Evolutionary conservation across 2,797 vertebrate genomes (phyloP), one percentile per base, ranked within the genome.

Genomic region (Chanos chanos): DNA sequence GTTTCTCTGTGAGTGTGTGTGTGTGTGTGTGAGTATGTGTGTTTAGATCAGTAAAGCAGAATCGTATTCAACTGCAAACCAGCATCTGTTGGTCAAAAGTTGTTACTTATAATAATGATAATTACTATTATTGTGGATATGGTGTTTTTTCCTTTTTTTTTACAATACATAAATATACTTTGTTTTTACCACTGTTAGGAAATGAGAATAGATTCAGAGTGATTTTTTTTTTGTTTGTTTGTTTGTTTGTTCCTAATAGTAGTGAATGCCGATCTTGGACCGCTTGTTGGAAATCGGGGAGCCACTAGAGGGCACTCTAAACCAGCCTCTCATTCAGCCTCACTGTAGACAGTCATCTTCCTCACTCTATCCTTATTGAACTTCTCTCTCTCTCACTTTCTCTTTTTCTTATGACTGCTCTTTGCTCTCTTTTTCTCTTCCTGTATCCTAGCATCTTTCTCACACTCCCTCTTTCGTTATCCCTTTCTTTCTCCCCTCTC

Each of bases 41-140:
- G 34, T 15, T 31, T 76, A 77, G 83, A 85, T 85, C 81, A 83
- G 68, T 70, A 52, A 74, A 79, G 83, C 77, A 66, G 68, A 64
- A 60, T 80, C 53, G 76, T 85, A 78, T 77, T 83, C 78, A 74
- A 77, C 57, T 66, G 70, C 77, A 82, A 81, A 80, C 59, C 76
- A 79, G 63, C 78, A 79, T 77, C 71, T 79, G 73, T 81, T 75
- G 69, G 74, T 85, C 83, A 66, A 75, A 66, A 72, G 58, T 70
- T 73, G 64, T 73, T 72, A 51, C 81, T 84, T 77, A 71, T 71
- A 77, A 66, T 83, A 83, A 80, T 80, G 69, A 81, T 83, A 56
- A 74, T 76, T 66, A 68, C 63, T 77, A 79, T 84, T 55, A 68
- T 83, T 83, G 83, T 86, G 83, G 76, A 79, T 83, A 82, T 81